Base-by-base conservation (phyloP, 2,888 invertebrate species). In the Monochamus alternatus region DNA sequence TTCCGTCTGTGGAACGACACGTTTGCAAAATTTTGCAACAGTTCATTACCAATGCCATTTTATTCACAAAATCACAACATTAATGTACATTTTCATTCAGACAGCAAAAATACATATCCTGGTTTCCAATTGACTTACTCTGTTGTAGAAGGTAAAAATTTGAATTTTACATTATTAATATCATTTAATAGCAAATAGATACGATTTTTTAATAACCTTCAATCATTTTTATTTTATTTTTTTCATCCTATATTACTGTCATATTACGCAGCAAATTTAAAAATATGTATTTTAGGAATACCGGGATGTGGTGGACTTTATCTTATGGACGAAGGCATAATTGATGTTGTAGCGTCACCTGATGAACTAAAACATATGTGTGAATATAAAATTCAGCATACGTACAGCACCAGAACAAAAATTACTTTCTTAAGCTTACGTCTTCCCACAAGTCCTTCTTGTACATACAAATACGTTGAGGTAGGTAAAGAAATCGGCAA, bases 91-190 rank as follows among this genome's bases (percentile, higher is more conserved):
- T 97, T 98, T 87, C 97, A 97, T 88, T 95, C 97, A 0, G 97
- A 98, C 85, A 88, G 0, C 95, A 97, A 86, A 44, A 89, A 90
- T 10, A 90, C 90, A 58, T 96, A 96, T 84, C 89, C 90, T 31
- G 97, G 98, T 12, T 98, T 98, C 86, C 96, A 96, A 88, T 92
- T 98, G 77, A 92, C 95, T 38, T 98, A 94, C 86, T 90, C 93
- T 0, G 90, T 92, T 3, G 89, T 93, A 10, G 93, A 93, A 87
- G 93, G 95, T 92, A 88, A 84, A 66, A 38, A 38, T 4, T 38
- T 22, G 1, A 22, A 22, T 22, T 22, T 1, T 22, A 22, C 22
- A 22, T 22, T 0, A 22, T 22, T 22, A 22, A 22, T 22, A 22
- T 22, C 22, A 22, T 22, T 22, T 22, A 22, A 22, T 22, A 22